Conservation (phyloP, 2,797 vertebrate genomes). For the Aulostomus chinensis region DNA sequence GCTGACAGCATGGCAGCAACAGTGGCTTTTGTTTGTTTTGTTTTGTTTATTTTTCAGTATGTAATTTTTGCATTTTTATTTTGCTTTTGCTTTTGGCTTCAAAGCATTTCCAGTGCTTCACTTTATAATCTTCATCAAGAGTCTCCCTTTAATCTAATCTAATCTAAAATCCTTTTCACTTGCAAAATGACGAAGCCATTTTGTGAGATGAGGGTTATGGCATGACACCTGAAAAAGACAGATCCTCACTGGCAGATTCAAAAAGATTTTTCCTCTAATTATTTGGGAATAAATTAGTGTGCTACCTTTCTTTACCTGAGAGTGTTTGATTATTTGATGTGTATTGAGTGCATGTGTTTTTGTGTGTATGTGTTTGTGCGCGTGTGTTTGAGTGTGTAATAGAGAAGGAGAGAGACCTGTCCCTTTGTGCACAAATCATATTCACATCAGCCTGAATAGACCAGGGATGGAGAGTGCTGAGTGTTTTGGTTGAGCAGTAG, state of each 20-base stretch:
- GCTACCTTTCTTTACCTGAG: constrained; percentile 22
- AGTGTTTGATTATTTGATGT: constrained; percentile 35
- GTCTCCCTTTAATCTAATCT: constrained; percentile 4
- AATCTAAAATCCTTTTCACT: constrained; percentile 4
- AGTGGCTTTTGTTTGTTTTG: too few species aligned
- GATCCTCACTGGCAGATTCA: constrained; percentile 18
- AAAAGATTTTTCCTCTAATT: constrained; percentile 31
- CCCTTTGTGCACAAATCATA: neutral
- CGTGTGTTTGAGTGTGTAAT: too few species aligned
- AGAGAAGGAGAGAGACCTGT: too few species aligned
- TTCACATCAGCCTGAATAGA: constrained; percentile 2
- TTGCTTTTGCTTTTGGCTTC: neutral
- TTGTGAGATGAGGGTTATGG: neutral
- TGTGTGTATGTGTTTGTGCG: too few species aligned
- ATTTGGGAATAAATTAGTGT: constrained; percentile 16
- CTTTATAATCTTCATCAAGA: neutral
- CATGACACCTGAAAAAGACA: constrained; percentile 15
- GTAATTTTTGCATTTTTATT: constrained; percentile 1
- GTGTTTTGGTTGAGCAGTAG: constrained; percentile 9
- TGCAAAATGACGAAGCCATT: constrained; percentile 12
- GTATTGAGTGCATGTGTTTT: constrained; percentile 18
- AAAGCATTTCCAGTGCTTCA: constrained; percentile 1
- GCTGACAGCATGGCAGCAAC: too few species aligned
- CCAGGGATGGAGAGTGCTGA: neutral
- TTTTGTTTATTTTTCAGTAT: neutral